phyloP scores from a whole-genome alignment of 2,888 invertebrate species.

The Hecatera dysodea region DNA sequence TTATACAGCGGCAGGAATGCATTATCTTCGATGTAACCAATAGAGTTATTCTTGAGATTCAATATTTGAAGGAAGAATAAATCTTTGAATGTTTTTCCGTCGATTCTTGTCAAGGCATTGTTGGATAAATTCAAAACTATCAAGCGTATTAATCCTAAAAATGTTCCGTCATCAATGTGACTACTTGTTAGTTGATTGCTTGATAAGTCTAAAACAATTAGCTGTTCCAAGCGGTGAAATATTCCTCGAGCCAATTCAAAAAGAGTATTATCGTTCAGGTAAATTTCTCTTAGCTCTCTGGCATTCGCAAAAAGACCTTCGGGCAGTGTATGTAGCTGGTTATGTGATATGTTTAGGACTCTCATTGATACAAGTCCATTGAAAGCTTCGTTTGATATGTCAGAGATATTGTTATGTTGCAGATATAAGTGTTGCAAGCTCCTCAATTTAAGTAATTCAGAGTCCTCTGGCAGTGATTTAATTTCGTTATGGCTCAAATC shows the following conservation, averaged over 20 bases:
- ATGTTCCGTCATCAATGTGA: slow-evolving; percentile 96
- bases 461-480: slow-evolving; percentile 93
- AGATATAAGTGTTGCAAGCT: slow-evolving; percentile 95
- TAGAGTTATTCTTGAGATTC: slow-evolving; percentile 96
- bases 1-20: slow-evolving; percentile 97
- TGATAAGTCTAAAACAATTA: slow-evolving; percentile 95
- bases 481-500: slow-evolving; percentile 96
- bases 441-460: slow-evolving; percentile 94
- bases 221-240: slow-evolving; percentile 95
- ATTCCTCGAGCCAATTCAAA: slow-evolving; percentile 95
- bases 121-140: slow-evolving; percentile 96
- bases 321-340: slow-evolving; percentile 95
- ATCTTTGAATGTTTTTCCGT: slow-evolving; percentile 96
- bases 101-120: slow-evolving; percentile 96
- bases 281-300: slow-evolving; percentile 95
- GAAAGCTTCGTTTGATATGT: slow-evolving; percentile 95
- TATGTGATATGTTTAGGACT: slow-evolving; percentile 96
- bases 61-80: slow-evolving; percentile 96
- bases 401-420: slow-evolving; percentile 95
- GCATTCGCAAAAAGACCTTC: slow-evolving; percentile 95
- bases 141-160: slow-evolving; percentile 95
- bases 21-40: slow-evolving; percentile 96
- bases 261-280: slow-evolving; percentile 96
- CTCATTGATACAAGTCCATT: slow-evolving; percentile 95
- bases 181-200: slow-evolving; percentile 96